Base-by-base conservation (phyloP, 2,888 invertebrate genomes). In the Dynastes hyllus region DNA sequence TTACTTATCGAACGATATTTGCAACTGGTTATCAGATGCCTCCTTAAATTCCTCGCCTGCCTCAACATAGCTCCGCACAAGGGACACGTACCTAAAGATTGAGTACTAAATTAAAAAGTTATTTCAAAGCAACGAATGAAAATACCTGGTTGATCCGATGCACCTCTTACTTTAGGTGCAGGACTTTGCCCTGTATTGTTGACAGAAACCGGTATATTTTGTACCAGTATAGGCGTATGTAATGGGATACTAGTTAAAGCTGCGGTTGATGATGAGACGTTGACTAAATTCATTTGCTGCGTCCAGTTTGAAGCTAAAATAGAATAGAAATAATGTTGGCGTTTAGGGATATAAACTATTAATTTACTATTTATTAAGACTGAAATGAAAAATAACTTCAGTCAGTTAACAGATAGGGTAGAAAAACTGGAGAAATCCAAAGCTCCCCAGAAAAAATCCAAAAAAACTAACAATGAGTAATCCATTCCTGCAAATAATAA, bases 51-150 rank as follows among this genome's bases (percentile, higher is more conserved):
- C 78, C 92, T 89, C 4, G 92, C 92, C 85, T 92, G 92, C 80
- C 92, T 89, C 51, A 92, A 89, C 70, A 92, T 91, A 73, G 92
- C 91, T 81, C 92, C 91, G 82, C 92, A 92, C 45, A 92, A 89
- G 37, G 92, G 92, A 87, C 92, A 92, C 67, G 91, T 90, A 29
- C 92, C 82, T 82, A 45, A 9, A 81, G 77, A 11, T 75, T 45
- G 32, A 40, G 8, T 37, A 32, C 5, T n/a, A 6, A 37, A 29
- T 37, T 8, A 71, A 55, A 45, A 45, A 45, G 8, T 5, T 45
- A 11, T 45, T 45, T 45, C 45, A 45, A 11, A 9, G 11, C 45
- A 45, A 11, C 0, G 1, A 8, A 45, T 45, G 8, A 1, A 5
- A 45, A 45, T 67, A 80, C 82, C 92, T 51, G 92, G 92, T 87